These are phyloP conservation scores for Cybosia mesomella DNA, from an alignment of 2,888 invertebrate species.

Conservation along the genomic window DNA sequence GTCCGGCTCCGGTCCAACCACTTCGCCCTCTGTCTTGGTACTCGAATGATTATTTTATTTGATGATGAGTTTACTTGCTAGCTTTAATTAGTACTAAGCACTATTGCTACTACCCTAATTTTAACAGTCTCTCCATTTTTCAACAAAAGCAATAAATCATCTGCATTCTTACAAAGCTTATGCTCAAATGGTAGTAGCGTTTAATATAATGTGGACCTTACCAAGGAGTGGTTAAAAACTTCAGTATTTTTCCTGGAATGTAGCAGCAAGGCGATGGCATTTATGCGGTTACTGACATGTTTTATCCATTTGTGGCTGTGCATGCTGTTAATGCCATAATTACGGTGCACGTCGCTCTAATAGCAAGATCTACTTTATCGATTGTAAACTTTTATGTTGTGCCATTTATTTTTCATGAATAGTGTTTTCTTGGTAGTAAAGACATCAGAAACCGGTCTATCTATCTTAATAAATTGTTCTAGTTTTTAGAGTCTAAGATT, in stretches of 20 bases:
- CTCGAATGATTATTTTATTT: neutral
- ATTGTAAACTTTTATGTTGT: slow-evolving; percentile 34
- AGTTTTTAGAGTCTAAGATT: slow-evolving; percentile 13
- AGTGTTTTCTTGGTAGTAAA: slow-evolving; percentile 21
- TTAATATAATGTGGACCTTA: slow-evolving; percentile 45
- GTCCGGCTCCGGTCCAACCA: neutral
- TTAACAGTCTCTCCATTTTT: neutral
- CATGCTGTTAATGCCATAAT: slow-evolving; percentile 72
- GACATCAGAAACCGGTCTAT: slow-evolving; percentile 10
- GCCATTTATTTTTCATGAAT: slow-evolving; percentile 24
- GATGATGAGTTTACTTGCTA: neutral
- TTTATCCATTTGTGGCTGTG: slow-evolving; percentile 73
- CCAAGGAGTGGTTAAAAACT: slow-evolving; percentile 50
- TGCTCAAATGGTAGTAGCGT: slow-evolving; percentile 5
- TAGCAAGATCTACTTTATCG: slow-evolving; percentile 65
- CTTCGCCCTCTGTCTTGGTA: neutral
- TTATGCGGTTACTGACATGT: slow-evolving; percentile 60
- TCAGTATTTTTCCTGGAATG: slow-evolving; percentile 65
- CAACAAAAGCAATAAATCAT: neutral
- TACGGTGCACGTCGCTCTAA: slow-evolving; percentile 66
- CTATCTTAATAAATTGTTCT: slow-evolving; percentile 1
- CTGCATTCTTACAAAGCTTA: slow-evolving; percentile 28
- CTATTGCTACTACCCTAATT: neutral
- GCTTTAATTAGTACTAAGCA: too few relatives aligned
- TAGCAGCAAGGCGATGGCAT: slow-evolving; percentile 53